Evolutionary conservation across 2,888 invertebrate genomes (phyloP).

Genomic region (Acanthacorydalis orientalis): DNA sequence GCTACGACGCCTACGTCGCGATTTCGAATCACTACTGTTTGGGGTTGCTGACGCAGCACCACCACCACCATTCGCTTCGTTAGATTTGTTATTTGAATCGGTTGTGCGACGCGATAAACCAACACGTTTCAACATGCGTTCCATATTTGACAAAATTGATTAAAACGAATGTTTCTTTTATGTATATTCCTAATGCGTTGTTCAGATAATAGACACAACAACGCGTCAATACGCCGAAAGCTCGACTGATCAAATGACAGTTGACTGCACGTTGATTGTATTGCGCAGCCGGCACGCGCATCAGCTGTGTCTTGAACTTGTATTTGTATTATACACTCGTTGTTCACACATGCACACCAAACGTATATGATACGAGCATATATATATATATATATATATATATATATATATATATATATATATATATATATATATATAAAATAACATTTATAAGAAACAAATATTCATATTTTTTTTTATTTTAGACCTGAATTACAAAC

Average conservation of each 20-base stretch:
- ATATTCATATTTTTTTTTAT: no score
- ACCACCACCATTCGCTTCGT: slow-evolving; percentile 3
- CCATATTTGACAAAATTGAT: slow-evolving; percentile 17
- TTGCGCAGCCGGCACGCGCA: slow-evolving; percentile 4
- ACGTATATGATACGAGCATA: no score
- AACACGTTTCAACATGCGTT: slow-evolving; percentile 26
- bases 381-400: no score
- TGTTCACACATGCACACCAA: no score
- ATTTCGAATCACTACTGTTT: slow-evolving; percentile 17
- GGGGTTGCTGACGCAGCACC: slow-evolving; percentile 10
- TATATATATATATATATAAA: no score
- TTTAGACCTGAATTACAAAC: no score
- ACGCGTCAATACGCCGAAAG: background rate
- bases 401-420: no score
- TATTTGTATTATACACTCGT: no score
- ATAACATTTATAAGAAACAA: no score
- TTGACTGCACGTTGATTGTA: background rate
- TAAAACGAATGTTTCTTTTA: no score
- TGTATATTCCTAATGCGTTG: no score
- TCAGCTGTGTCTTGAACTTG: background rate
- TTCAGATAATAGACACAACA: no score
- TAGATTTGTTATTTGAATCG: slow-evolving; percentile 9
- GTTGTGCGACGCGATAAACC: slow-evolving; percentile 23
- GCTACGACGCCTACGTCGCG: slow-evolving; percentile 18
- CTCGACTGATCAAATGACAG: slow-evolving; percentile 1